These are phyloP conservation scores for Lutjanus erythropterus DNA, from an alignment of 2,113 vertebrate genomes.

Conservation along the genomic window DNA sequence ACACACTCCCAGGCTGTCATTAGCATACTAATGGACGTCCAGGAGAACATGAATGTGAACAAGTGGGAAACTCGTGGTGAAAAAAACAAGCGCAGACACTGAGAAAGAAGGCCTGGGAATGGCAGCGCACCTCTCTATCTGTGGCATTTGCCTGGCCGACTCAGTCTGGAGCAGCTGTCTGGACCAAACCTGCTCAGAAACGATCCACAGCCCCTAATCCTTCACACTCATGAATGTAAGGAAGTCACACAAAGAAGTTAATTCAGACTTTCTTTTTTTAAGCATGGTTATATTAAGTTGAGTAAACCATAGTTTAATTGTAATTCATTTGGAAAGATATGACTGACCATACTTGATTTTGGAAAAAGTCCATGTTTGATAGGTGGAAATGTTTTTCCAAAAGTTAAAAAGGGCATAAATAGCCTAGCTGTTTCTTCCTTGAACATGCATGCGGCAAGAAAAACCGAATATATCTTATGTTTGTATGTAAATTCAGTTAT, in stretches of 20 bases:
- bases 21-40: conserved; percentile 79
- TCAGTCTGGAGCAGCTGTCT: neutral
- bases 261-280: conserved; percentile 1
- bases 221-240: conserved; percentile 20
- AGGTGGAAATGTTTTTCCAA: neutral
- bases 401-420: too few relatives aligned
- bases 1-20: conserved; percentile 54
- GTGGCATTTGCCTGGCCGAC: conserved; percentile 24
- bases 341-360: neutral
- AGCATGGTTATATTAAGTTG: neutral
- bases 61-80: conserved; percentile 54
- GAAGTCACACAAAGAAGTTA: conserved; percentile 15
- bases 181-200: conserved; percentile 5
- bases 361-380: neutral
- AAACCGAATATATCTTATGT: too few relatives aligned
- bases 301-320: neutral
- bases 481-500: too few relatives aligned
- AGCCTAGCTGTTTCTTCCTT: too few relatives aligned
- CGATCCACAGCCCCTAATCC: conserved; percentile 18
- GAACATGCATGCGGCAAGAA: too few relatives aligned
- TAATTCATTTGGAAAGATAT: neutral
- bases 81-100: conserved; percentile 25
- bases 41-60: conserved; percentile 62
- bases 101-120: conserved; percentile 64
- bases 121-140: conserved; percentile 14